Conservation (phyloP, 2,888 invertebrate genomes). For the Branchipolynoe longqiensis region DNA sequence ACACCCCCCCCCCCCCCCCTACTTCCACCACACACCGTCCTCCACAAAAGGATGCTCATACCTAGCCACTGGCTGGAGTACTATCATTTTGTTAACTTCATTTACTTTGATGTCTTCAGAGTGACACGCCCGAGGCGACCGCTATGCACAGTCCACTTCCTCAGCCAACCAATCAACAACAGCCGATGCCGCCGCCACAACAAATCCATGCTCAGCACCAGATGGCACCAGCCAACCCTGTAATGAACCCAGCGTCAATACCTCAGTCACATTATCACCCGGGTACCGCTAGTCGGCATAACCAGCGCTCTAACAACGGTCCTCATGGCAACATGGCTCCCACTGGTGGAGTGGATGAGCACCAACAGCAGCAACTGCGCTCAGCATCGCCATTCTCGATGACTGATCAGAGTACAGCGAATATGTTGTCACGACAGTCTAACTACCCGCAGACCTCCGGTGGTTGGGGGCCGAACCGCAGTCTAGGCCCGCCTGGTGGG, state of each 20-base stretch:
- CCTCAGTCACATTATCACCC: not conserved
- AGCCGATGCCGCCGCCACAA: not conserved
- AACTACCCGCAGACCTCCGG: slow-evolving; percentile 24
- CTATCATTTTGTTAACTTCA: too few species aligned
- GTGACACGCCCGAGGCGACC: too few species aligned
- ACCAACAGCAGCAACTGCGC: slow-evolving; percentile 22
- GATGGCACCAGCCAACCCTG: not conserved
- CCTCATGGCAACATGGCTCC: slow-evolving; percentile 39
- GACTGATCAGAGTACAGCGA: not conserved
- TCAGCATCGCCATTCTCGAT: not conserved
- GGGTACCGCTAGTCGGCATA: not conserved
- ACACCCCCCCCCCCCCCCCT: too few species aligned
- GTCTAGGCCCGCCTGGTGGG: not conserved
- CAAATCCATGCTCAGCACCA: not conserved
- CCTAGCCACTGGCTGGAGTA: too few species aligned
- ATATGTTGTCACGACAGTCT: not conserved
- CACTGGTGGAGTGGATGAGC: not conserved
- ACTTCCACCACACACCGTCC: too few species aligned
- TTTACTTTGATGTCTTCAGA: too few species aligned
- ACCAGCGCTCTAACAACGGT: slow-evolving; percentile 50
- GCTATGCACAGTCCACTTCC: too few species aligned
- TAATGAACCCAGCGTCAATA: not conserved
- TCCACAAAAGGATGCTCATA: too few species aligned
- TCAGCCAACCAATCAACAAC: not conserved
- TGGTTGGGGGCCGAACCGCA: not conserved